A percentile compares a stretch with the other conserved stretches of the same genome.
These are phyloP conservation scores for Nephrotoma guestfalica DNA, from an alignment of 2,888 invertebrate species.

Conservation along the genomic window DNA sequence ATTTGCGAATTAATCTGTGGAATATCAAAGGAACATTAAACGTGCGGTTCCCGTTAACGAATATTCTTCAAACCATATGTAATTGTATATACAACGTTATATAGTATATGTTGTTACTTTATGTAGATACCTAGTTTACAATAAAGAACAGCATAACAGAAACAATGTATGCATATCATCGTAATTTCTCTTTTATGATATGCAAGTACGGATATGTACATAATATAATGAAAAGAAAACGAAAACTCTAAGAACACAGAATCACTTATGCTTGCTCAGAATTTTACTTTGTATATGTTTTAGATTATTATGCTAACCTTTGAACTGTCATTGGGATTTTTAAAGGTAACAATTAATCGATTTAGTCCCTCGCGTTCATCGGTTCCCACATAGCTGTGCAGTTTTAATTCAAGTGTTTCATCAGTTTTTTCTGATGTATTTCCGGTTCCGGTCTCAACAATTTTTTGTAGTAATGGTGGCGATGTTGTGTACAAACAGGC, in stretches of 20 bases:
- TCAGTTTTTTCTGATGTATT: not conserved
- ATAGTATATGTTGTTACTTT: not conserved
- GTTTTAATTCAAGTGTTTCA: slow-evolving; percentile 19
- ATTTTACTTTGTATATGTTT: not conserved
- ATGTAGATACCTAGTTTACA: not conserved
- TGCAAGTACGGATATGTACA: not conserved
- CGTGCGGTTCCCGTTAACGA: not conserved
- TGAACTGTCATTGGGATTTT: slow-evolving; percentile 22
- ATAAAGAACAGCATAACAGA: not conserved
- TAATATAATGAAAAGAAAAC: not conserved
- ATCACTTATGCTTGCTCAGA: not conserved
- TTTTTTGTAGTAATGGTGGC: slow-evolving; percentile 33
- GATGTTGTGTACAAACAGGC: slow-evolving; percentile 38
- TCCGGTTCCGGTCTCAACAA: not conserved
- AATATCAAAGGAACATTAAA: no score
- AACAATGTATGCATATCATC: not conserved
- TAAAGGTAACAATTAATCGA: slow-evolving; percentile 34
- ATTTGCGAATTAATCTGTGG: no score
- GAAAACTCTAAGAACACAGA: not conserved
- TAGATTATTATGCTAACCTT: slow-evolving; percentile 10
- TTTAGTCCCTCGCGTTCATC: slow-evolving; percentile 24
- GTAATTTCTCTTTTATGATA: not conserved
- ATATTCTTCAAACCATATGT: not conserved
- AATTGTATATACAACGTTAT: not conserved
- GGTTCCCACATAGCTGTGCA: slow-evolving; percentile 24